phyloP scores from a whole-genome alignment of 2,113 vertebrate genomes.

The Lepus europaeus region DNA sequence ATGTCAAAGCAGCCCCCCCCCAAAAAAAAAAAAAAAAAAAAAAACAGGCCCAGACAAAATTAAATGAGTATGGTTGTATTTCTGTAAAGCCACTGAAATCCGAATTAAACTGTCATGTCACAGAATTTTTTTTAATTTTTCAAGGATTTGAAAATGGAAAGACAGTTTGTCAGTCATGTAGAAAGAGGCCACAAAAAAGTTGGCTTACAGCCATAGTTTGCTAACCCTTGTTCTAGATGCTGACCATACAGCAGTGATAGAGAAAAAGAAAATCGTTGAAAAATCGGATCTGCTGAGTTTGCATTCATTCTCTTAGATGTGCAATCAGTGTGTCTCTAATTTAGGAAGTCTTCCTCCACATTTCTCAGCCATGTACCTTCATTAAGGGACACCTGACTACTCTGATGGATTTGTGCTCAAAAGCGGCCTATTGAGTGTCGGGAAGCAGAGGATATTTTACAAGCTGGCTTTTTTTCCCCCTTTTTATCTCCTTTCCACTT shows the following conservation, averaged over 20 bases:
- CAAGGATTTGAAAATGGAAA: slow-evolving; percentile 29
- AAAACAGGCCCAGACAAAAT: background rate
- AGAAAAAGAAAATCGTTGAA: background rate
- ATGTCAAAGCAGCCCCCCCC: background rate
- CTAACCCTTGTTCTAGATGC: background rate
- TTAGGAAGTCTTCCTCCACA: background rate
- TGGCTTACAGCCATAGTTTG: background rate
- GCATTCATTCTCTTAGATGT: background rate
- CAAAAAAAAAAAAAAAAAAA: no score
- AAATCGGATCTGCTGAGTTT: background rate
- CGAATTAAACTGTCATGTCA: background rate
- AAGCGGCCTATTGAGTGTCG: background rate
- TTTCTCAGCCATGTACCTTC: no score
- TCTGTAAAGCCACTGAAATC: background rate
- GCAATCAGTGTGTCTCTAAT: background rate
- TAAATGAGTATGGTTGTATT: background rate
- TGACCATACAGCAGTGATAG: background rate
- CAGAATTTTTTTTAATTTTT: background rate
- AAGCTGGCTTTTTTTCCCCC: background rate
- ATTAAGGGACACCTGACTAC: background rate
- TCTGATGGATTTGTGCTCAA: background rate
- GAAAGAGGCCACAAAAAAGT: background rate
- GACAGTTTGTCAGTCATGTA: background rate
- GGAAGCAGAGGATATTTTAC: background rate
- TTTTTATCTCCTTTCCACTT: background rate